Evolutionary conservation across 2,113 vertebrate species (phyloP).

Genomic region (Lepus americanus): DNA sequence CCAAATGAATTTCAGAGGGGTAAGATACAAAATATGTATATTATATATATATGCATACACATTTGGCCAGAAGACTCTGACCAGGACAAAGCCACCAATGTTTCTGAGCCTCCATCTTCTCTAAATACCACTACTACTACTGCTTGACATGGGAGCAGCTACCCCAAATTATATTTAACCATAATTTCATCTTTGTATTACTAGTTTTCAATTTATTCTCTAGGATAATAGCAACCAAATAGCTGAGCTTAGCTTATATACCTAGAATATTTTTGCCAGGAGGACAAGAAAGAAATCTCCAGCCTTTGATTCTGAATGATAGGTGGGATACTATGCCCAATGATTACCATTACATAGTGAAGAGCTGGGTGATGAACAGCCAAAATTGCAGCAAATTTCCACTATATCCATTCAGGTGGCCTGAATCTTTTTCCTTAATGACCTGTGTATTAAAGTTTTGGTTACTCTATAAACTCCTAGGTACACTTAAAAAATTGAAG

Average conservation of each 20-base stretch:
- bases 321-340: neutral
- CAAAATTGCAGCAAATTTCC: neutral
- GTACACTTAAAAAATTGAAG: conserved; percentile 34
- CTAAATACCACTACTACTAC: neutral
- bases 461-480: neutral
- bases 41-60: neutral
- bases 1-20: neutral
- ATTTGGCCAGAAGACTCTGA: neutral
- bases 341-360: neutral
- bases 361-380: neutral
- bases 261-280: neutral
- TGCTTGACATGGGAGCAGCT: neutral
- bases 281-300: neutral
- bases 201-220: neutral
- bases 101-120: neutral
- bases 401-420: neutral
- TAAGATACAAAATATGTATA: neutral
- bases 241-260: neutral
- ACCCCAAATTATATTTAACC: neutral
- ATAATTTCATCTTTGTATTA: neutral
- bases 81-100: neutral
- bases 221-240: neutral
- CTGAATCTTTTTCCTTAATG: neutral
- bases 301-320: neutral
- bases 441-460: neutral